Evolutionary conservation across 2,113 vertebrate species (phyloP).

Genomic region (Spizaetus ornatus): DNA sequence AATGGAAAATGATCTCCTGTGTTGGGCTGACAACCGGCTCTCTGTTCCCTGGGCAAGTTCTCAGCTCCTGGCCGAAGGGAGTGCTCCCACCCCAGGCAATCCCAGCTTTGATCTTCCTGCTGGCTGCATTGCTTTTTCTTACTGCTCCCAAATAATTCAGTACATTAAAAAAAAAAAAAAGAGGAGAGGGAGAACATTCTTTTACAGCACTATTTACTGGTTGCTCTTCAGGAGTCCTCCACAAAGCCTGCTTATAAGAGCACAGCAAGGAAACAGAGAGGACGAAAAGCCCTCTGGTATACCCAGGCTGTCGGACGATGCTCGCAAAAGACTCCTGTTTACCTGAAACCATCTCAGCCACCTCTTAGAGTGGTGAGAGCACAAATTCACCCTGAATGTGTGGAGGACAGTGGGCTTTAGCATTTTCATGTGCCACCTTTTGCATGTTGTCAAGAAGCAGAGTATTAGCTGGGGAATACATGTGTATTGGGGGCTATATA

Average conservation of each 20-base stretch:
- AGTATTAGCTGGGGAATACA: background rate
- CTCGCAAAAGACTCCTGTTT: rapidly evolving
- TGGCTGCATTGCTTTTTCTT: background rate
- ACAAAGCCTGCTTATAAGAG: background rate
- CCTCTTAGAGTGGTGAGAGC: background rate
- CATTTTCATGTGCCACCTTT: rapidly evolving
- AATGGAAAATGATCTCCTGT: conserved; percentile 63
- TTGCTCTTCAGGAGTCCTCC: background rate
- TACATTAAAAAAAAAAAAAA: background rate
- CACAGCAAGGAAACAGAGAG: background rate
- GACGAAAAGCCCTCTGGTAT: background rate
- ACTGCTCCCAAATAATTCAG: background rate
- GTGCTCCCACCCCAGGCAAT: background rate
- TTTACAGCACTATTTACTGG: background rate
- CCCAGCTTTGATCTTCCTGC: conserved; percentile 23
- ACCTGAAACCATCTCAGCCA: background rate
- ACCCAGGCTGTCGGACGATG: no score
- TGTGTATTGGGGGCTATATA: rapidly evolving
- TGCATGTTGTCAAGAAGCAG: background rate
- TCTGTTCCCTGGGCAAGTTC: conserved; percentile 6
- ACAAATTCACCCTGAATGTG: background rate
- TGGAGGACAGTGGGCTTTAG: background rate
- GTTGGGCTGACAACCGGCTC: conserved; percentile 38
- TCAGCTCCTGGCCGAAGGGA: conserved; percentile 29
- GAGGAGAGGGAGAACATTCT: background rate